These are phyloP conservation scores for Lycia hirtaria DNA, from an alignment of 2,888 invertebrate genomes.

Conservation along the genomic window DNA sequence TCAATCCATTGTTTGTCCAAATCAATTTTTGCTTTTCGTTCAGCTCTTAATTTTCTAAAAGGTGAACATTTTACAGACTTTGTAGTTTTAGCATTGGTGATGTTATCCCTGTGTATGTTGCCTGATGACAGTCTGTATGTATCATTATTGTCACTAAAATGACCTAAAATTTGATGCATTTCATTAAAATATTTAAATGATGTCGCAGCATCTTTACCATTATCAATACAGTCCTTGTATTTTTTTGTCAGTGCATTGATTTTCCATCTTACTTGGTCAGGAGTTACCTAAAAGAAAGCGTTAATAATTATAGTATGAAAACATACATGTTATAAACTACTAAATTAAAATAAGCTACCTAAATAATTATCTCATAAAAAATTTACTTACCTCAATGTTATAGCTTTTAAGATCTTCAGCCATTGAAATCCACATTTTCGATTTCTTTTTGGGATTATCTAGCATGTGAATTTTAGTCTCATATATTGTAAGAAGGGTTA, in stretches of 20 bases:
- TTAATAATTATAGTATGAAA: background rate
- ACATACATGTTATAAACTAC: background rate
- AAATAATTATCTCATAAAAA: background rate
- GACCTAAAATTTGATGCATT: constrained; percentile 70
- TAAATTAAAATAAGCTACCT: background rate
- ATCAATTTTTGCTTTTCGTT: constrained; percentile 58
- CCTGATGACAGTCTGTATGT: constrained; percentile 66
- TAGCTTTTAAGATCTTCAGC: constrained; percentile 67
- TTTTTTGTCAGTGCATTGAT: constrained; percentile 72
- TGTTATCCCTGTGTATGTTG: constrained; percentile 51
- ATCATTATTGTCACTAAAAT: constrained; percentile 56
- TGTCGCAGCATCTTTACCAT: constrained; percentile 55
- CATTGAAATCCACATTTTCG: constrained; percentile 71
- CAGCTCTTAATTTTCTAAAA: constrained; percentile 63
- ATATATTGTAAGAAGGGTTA: constrained; percentile 66
- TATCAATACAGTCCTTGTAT: constrained; percentile 69
- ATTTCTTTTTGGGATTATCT: constrained; percentile 72
- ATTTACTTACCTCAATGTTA: constrained; percentile 57
- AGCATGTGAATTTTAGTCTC: constrained; percentile 69
- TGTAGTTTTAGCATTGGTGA: constrained; percentile 45
- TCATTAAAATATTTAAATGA: constrained; percentile 71
- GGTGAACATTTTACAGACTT: constrained; percentile 52
- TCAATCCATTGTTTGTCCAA: constrained; percentile 71
- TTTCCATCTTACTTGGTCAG: constrained; percentile 73
- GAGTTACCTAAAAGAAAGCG: constrained; percentile 58